Conservation (phyloP, 2,113 vertebrate species). For the Agapornis roseicollis region DNA sequence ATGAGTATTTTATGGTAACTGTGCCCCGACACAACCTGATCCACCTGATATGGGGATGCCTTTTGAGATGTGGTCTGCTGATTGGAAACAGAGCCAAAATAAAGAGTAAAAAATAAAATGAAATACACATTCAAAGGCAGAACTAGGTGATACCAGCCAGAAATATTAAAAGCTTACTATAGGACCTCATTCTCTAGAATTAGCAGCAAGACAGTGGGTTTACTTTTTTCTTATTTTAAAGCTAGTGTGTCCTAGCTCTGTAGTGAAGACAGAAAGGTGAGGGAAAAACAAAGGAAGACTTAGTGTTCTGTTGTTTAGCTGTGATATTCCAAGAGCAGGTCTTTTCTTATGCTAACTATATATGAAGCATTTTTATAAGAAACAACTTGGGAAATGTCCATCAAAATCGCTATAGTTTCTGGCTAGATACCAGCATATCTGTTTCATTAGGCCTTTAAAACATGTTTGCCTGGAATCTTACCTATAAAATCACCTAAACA, state of each 20-base stretch:
- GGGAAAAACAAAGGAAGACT: background rate
- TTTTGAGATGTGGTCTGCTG: background rate
- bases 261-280: background rate
- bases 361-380: background rate
- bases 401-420: background rate
- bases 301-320: background rate
- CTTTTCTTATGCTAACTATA: background rate
- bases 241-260: background rate
- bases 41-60: background rate
- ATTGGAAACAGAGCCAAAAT: background rate
- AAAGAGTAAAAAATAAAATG: background rate
- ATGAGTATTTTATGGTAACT: fast-evolving
- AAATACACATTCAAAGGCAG: background rate
- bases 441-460: background rate
- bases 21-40: background rate
- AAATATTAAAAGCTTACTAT: background rate
- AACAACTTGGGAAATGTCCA: background rate
- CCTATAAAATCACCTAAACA: background rate
- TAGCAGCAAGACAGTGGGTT: background rate
- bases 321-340: background rate
- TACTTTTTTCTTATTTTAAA: background rate
- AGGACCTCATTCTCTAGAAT: background rate
- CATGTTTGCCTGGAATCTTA: background rate
- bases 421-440: background rate
- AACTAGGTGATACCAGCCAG: background rate